Evolutionary conservation across 2,797 vertebrate species (phyloP), one percentile per base, ranked within the genome.

Genomic region (Melanogrammus aeglefinus): DNA sequence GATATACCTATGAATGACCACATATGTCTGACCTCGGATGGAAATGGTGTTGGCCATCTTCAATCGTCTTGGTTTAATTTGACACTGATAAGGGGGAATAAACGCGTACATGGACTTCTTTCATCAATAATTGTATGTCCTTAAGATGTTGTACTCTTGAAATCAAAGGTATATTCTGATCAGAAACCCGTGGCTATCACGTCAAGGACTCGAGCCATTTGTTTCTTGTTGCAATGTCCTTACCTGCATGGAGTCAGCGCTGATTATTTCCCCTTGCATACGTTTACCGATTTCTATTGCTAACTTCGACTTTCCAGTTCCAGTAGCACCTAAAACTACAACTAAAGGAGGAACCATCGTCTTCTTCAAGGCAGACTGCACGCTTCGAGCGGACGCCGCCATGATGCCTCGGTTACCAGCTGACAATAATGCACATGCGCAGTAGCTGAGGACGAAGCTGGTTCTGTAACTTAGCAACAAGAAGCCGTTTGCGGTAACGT

Each of bases 241-340:
- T 92, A 99, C 97, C 97, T 98, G 97, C 97, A 98, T 98, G 84
- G 96, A 97, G 89, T 99, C 97, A 0, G 97, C 97, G 92, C 97
- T 97, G 90, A 99, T 94, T 77, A 99, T 95, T 84, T 98, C 97
- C 2, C 96, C 97, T 72, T 93, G 93, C 0, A 97, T 90, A 21
- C 93, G 90, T 88, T 92, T 95, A 31, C 96, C 96, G 18, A 99
- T 87, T 87, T 97, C 96, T 66, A 98, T 91, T 1, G 96, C 97
- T 88, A 99, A 90, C 41, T 96, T 96, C 76, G 96, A 97, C 76
- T 98, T 98, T 0, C 96, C 97, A 72, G 96, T 97, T 38, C 97
- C 97, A 6, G 97, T 98, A 29, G 97, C 96, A 71, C 97, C 97
- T 6, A 99, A 88, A 92, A 99, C 93, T 79, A 98, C 96, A 21